Conservation (phyloP, 2,113 vertebrate species). For the Oryzias melastigma region DNA sequence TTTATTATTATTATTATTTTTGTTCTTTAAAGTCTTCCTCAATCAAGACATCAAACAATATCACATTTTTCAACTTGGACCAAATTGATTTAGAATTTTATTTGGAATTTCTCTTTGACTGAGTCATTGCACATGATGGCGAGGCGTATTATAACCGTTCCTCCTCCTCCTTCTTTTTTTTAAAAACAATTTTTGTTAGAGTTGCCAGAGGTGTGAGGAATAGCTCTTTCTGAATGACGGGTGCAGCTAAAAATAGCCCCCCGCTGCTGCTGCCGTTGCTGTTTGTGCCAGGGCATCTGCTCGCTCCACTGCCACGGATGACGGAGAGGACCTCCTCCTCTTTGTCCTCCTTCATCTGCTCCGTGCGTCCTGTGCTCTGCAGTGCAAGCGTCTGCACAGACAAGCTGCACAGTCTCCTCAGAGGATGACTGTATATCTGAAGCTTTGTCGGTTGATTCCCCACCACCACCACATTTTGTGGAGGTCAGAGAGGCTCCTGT, state of each 20-base stretch:
- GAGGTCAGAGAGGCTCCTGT: slow-evolving; percentile 6
- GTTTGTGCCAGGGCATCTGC: slow-evolving; percentile 72
- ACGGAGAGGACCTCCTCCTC: slow-evolving; percentile 30
- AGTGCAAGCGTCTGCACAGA: slow-evolving; percentile 4
- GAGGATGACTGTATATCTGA: slow-evolving; percentile 1
- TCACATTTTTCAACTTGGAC: no score
- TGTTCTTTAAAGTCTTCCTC: no score
- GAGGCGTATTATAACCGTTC: slow-evolving; percentile 28
- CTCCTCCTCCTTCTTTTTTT: slow-evolving; percentile 20
- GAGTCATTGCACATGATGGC: background rate
- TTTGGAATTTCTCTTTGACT: slow-evolving; percentile 1
- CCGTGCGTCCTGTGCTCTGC: slow-evolving; percentile 5
- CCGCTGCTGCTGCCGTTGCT: slow-evolving; percentile 41
- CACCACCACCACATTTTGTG: background rate
- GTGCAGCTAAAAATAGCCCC: slow-evolving; percentile 84
- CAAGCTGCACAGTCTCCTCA: slow-evolving; percentile 2
- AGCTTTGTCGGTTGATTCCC: background rate
- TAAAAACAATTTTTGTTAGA: slow-evolving; percentile 73
- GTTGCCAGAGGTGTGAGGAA: slow-evolving; percentile 85
- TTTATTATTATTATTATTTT: no score
- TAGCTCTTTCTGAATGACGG: slow-evolving; percentile 82
- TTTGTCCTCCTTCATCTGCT: slow-evolving; percentile 38
- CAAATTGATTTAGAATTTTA: no score
- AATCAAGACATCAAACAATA: no score
- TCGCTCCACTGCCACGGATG: slow-evolving; percentile 46